A percentile compares a stretch with the other conserved stretches of the same genome.
phyloP scores from a whole-genome alignment of 1,140 invertebrate genomes.

The Paraescarpia echinospica region DNA sequence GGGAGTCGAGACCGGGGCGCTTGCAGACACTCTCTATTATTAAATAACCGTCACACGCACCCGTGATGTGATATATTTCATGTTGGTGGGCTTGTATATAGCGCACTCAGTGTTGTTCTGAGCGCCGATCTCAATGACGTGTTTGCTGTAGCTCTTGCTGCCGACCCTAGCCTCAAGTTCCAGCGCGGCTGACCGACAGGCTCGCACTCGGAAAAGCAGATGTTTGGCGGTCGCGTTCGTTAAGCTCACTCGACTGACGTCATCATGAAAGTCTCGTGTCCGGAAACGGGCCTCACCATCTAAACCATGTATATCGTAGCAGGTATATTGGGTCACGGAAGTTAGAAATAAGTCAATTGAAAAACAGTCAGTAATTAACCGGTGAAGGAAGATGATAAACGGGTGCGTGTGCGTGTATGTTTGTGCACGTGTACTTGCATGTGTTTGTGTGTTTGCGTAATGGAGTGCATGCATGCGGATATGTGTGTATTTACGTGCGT shows the following conservation, averaged over 20 bases:
- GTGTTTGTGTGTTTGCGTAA: background rate
- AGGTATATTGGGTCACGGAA: background rate
- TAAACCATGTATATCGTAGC: background rate
- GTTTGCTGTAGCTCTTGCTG: background rate
- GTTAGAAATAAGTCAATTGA: too few relatives aligned
- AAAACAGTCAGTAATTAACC: too few relatives aligned
- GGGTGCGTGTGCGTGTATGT: background rate
- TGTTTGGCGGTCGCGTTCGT: background rate
- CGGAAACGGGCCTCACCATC: background rate
- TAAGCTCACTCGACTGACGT: background rate
- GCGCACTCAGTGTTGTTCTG: background rate
- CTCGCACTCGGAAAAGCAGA: background rate
- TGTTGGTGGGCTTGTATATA: background rate
- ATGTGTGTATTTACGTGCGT: conserved; percentile 8
- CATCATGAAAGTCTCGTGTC: background rate
- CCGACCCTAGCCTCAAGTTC: background rate
- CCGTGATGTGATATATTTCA: background rate
- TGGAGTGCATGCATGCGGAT: background rate
- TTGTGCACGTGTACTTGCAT: background rate
- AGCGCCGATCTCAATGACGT: background rate
- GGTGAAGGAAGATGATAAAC: background rate
- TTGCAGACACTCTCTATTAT: too few relatives aligned
- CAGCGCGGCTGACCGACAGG: background rate
- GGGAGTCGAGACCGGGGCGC: too few relatives aligned
- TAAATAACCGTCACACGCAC: background rate